Conservation (phyloP, 2,113 vertebrate genomes). For the Recurvirostra avosetta region DNA sequence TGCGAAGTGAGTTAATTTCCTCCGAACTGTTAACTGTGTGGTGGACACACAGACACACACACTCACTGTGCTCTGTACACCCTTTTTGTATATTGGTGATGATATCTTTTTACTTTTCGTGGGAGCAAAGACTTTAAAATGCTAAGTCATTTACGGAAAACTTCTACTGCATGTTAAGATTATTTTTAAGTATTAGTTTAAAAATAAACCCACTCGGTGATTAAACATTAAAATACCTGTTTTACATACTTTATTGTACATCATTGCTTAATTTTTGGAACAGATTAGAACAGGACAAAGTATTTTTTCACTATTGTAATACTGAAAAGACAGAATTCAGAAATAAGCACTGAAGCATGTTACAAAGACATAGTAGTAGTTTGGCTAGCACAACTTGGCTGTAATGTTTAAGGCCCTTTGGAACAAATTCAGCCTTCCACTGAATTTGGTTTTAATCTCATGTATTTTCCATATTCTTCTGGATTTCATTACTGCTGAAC, state of each 20-base stretch:
- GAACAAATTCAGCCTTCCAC: not conserved
- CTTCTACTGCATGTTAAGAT: not conserved
- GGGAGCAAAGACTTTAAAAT: not conserved
- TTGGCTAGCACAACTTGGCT: not conserved
- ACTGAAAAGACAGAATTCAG: not conserved
- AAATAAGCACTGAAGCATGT: not conserved
- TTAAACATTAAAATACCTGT: not conserved
- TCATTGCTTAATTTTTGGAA: not conserved
- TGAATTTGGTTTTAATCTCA: conserved; percentile 21
- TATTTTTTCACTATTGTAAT: not conserved
- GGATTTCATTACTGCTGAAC: conserved; percentile 14
- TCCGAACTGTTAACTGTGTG: not conserved
- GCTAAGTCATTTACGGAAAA: not conserved
- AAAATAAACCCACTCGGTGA: not conserved
- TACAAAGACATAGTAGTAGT: not conserved
- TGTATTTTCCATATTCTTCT: not conserved
- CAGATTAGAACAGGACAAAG: not conserved
- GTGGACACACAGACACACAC: too few species aligned
- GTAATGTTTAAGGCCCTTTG: not conserved
- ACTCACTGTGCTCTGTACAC: not conserved
- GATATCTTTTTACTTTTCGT: not conserved
- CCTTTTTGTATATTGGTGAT: not conserved
- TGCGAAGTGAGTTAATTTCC: not conserved
- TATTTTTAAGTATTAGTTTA: not conserved
- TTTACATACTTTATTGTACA: not conserved